Conservation (phyloP, 2,113 vertebrate genomes). For the Zosterops hypoxanthus region DNA sequence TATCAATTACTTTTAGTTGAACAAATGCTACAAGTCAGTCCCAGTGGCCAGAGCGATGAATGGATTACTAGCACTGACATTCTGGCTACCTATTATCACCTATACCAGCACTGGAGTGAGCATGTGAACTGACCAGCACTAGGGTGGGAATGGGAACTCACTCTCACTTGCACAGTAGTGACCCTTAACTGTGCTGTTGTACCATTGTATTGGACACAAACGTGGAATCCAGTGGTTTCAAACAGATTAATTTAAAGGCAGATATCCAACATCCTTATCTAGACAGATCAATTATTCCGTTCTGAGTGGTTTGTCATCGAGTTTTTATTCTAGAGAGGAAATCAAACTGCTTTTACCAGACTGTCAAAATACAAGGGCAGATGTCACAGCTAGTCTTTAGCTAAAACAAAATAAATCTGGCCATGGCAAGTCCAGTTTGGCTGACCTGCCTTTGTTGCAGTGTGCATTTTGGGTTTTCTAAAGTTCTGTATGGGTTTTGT, state of each 20-base stretch:
- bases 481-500: too few relatives aligned
- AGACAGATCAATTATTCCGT: background rate
- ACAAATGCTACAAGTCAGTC: background rate
- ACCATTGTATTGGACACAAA: background rate
- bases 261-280: background rate
- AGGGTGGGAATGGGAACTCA: background rate
- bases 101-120: background rate
- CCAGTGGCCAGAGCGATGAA: background rate
- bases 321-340: background rate
- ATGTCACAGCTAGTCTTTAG: background rate
- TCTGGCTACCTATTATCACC: background rate
- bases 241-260: background rate
- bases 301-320: accelerated
- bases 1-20: background rate
- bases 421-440: background rate
- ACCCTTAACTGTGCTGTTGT: background rate
- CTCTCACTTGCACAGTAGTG: background rate
- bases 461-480: too few relatives aligned
- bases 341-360: background rate
- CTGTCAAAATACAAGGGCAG: background rate
- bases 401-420: background rate
- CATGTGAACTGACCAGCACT: background rate
- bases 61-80: background rate
- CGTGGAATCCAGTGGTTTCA: background rate
- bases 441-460: background rate